Conservation (phyloP, 2,113 vertebrate species). For the Mormyrus iriodes region DNA sequence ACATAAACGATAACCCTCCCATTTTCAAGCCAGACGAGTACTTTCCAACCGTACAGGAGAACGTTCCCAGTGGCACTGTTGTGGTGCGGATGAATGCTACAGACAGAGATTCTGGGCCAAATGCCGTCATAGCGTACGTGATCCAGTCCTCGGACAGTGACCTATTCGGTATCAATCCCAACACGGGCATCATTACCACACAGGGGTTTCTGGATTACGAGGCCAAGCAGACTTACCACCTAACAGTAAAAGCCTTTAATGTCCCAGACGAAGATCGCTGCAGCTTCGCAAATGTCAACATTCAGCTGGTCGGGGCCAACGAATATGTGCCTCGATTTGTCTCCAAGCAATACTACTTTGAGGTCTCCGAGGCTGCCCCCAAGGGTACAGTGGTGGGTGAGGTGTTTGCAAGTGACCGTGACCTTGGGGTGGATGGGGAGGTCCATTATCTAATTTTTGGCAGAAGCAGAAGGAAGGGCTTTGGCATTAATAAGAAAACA, state of each 20-base stretch:
- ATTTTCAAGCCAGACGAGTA: constrained; percentile 77
- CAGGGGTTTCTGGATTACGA: constrained; percentile 97
- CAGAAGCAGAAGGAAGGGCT: constrained; percentile 82
- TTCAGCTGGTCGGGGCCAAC: constrained; percentile 87
- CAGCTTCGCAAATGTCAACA: constrained; percentile 83
- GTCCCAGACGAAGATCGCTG: constrained; percentile 89
- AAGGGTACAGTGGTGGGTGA: constrained; percentile 83
- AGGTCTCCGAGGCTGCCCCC: constrained; percentile 86
- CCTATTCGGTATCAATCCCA: constrained; percentile 92
- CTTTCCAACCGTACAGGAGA: constrained; percentile 83
- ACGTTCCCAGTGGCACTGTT: constrained; percentile 90
- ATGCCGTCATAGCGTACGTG: constrained; percentile 82
- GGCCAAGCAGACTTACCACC: constrained; percentile 87
- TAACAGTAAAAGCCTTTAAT: constrained; percentile 91
- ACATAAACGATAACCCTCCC: constrained; percentile 92
- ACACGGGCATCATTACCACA: constrained; percentile 88
- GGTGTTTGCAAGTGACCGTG: constrained; percentile 96
- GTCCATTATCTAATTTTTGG: constrained; percentile 94
- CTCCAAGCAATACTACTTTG: constrained; percentile 94
- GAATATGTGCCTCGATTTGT: constrained; percentile 98
- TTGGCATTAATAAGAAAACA: constrained; percentile 75
- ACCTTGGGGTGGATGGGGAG: constrained; percentile 82
- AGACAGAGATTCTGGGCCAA: constrained; percentile 79
- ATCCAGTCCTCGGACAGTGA: constrained; percentile 93
- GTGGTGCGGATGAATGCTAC: constrained; percentile 81